Evolutionary conservation across 1,140 invertebrate species (phyloP).

Genomic region (Drosophila ambigua): DNA sequence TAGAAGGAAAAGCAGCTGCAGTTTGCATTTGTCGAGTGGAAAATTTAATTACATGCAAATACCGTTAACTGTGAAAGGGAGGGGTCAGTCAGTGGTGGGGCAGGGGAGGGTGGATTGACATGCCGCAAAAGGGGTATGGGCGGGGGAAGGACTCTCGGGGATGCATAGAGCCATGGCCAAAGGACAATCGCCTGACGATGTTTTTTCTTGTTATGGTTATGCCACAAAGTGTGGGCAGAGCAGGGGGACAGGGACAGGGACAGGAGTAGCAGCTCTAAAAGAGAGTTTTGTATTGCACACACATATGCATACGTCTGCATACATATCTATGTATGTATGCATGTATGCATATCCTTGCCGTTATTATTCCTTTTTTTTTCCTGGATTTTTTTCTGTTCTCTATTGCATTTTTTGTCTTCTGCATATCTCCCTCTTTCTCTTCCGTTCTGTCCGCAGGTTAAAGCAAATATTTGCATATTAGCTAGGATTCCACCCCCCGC

Average conservation of each 20-base stretch:
- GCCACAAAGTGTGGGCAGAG: constrained; percentile 20
- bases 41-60: constrained; percentile 78
- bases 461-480: constrained; percentile 54
- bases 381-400: constrained; percentile 8
- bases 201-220: constrained; percentile 41
- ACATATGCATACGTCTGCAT: not conserved
- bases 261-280: not conserved
- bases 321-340: not conserved
- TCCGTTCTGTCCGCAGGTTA: constrained; percentile 39
- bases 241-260: not conserved
- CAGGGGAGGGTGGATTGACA: not conserved
- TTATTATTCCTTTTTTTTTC: constrained; percentile 49
- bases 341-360: constrained; percentile 44
- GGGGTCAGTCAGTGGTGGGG: not conserved
- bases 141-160: constrained; percentile 26
- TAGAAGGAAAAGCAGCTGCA: constrained; percentile 63
- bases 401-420: constrained; percentile 25
- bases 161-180: constrained; percentile 32
- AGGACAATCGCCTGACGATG: constrained; percentile 42
- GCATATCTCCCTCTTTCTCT: constrained; percentile 37
- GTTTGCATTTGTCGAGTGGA: constrained; percentile 68
- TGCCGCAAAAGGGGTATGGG: not conserved
- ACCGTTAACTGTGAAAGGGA: constrained; percentile 55
- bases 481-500: constrained; percentile 15
- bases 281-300: constrained; percentile 34